Conservation (phyloP, 2,888 invertebrate species). For the Erynnis tages region DNA sequence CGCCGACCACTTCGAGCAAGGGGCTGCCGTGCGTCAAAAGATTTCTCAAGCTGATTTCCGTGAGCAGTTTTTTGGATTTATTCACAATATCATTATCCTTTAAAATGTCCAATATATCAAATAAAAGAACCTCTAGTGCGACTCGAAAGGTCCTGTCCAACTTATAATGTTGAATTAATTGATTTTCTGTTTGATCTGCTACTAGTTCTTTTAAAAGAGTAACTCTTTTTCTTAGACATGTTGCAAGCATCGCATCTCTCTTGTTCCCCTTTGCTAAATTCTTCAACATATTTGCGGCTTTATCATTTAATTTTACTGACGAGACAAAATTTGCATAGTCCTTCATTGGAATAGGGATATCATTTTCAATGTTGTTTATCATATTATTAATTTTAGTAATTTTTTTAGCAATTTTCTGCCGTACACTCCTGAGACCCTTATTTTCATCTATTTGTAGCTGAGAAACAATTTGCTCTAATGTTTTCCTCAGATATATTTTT, state of each 20-base stretch:
- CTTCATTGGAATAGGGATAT: constrained; percentile 4
- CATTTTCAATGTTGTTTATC: constrained; percentile 11
- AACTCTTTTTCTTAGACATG: constrained; percentile 22
- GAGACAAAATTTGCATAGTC: constrained; percentile 6
- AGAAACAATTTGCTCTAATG: not conserved
- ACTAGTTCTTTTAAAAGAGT: constrained; percentile 10
- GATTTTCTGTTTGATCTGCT: constrained; percentile 7
- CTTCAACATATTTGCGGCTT: constrained; percentile 14
- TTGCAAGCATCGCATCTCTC: constrained; percentile 12
- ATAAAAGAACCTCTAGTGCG: constrained; percentile 23
- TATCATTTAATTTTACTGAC: constrained; percentile 4
- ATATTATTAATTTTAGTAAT: not conserved
- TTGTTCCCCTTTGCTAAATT: constrained; percentile 16
- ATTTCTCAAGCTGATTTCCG: constrained; percentile 27
- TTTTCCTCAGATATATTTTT: constrained; percentile 11
- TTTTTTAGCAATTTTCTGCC: not conserved
- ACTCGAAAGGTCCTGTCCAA: constrained; percentile 19
- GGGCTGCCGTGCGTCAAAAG: constrained; percentile 26
- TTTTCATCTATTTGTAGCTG: not conserved
- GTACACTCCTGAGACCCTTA: not conserved
- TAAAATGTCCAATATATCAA: constrained; percentile 27
- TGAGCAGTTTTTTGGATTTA: constrained; percentile 19
- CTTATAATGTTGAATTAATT: constrained; percentile 22
- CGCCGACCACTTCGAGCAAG: constrained; percentile 23
- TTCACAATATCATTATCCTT: constrained; percentile 18